Conservation (phyloP, 2,888 invertebrate genomes). For the Drosophila anomelani region DNA sequence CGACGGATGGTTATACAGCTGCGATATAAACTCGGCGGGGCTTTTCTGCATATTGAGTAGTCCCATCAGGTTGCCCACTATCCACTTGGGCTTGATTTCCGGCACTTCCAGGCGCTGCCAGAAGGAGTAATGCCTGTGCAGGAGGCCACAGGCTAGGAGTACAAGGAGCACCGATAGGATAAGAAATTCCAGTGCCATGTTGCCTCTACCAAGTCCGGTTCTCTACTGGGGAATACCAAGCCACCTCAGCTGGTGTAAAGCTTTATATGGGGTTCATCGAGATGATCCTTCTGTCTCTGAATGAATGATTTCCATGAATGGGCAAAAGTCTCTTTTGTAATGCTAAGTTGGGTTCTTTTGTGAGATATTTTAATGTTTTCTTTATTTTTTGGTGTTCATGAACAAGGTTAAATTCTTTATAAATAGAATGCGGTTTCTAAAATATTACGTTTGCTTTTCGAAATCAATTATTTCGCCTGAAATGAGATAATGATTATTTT, state of each 20-base stretch:
- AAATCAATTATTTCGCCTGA: not conserved
- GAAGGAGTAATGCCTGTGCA: slow-evolving; percentile 70
- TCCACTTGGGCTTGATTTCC: slow-evolving; percentile 80
- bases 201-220: not conserved
- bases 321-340: slow-evolving; percentile 3
- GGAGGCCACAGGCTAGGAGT: slow-evolving; percentile 40
- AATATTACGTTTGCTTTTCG: not conserved
- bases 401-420: slow-evolving; percentile 13
- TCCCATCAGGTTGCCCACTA: slow-evolving; percentile 84
- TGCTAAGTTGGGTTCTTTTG: slow-evolving; percentile 21
- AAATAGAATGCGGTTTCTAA: not conserved
- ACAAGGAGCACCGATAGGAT: slow-evolving; percentile 39
- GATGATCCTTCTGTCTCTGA: slow-evolving; percentile 33
- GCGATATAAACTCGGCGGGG: slow-evolving; percentile 79
- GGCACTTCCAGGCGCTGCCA: slow-evolving; percentile 82
- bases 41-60: slow-evolving; percentile 80
- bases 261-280: slow-evolving; percentile 31
- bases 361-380: slow-evolving; percentile 8
- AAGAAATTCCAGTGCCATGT: slow-evolving; percentile 50
- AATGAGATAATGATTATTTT: not conserved
- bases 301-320: slow-evolving; percentile 57
- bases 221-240: slow-evolving; percentile 9
- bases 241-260: slow-evolving; percentile 13
- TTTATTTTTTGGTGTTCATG: not conserved
- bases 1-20: slow-evolving; percentile 82